Evolutionary conservation across 2,113 vertebrate genomes (phyloP), one percentile per base, ranked within the genome.

Genomic region (Stictonetta naevosa): DNA sequence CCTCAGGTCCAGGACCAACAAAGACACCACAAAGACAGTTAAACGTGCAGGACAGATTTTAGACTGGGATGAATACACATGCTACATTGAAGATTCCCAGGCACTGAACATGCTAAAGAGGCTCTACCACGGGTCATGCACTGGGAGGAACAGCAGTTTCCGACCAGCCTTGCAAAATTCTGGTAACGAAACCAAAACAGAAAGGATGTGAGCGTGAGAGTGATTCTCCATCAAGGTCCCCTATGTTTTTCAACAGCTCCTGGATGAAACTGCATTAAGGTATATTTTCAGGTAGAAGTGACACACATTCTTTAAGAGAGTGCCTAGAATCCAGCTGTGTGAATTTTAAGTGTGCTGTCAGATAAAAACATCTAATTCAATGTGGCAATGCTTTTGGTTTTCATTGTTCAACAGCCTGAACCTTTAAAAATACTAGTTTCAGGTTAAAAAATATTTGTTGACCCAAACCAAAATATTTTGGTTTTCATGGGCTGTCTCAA

Each of bases 391-490:
- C 67, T 88, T 88, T 86, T 59, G 20, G 52, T 83, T 92, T 83
- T 59, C 76, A 15, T 52, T 87, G 77, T 85, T 90, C 68, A 74
- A 29, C 40, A 59, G 76, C 52, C 50, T 4, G 28, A 88, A 50
- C 73, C 17, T 86, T 94, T 77, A 33, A 88, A 93, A 94, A 83
- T 34, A 96, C 15, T 66, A 56, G 75, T 86, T 93, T 74, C 67
- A 38, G 16, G 44, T 88, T 66, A 77, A 55, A 92, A 96, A 95
- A 95, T 94, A 94, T 93, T 95, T 95, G 83, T 90, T 83, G 90
- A 84, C 26, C 26, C 50, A 21, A 83, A 86, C 72, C 38, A 66
- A 97, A 95, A 90, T 22, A 94, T 26, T 48, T 93, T 18, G 22
- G 58, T 50, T 86, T 79, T 58, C 64, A 46, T 1, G 19, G 50